A percentile compares a stretch with the other conserved stretches of the same genome.
Conservation (phyloP, 1,140 invertebrate species). For the Drosophila nannoptera region DNA sequence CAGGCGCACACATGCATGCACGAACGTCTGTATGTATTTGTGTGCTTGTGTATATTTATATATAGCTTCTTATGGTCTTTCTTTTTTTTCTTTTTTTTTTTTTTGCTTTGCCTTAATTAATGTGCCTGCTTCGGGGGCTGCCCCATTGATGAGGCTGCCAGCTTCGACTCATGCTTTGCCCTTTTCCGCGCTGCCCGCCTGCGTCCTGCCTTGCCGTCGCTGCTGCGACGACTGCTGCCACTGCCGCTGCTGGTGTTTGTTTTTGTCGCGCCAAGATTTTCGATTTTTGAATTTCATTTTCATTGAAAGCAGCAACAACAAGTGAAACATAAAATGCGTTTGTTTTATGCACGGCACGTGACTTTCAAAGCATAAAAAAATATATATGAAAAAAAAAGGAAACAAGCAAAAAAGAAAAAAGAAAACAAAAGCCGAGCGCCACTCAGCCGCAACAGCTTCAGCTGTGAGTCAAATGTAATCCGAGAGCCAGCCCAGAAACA, state of each 20-base stretch:
- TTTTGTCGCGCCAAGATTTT: slow-evolving; percentile 59
- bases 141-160: slow-evolving; percentile 65
- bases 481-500: slow-evolving; percentile 37
- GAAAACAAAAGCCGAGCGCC: slow-evolving; percentile 53
- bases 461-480: slow-evolving; percentile 46
- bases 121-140: slow-evolving; percentile 57
- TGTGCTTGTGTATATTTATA: slow-evolving; percentile 20
- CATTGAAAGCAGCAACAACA: slow-evolving; percentile 55
- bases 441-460: slow-evolving; percentile 57
- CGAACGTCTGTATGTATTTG: not conserved
- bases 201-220: not conserved
- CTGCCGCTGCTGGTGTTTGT: slow-evolving; percentile 5
- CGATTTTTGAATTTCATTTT: slow-evolving; percentile 71
- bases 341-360: slow-evolving; percentile 72
- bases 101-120: slow-evolving; percentile 67
- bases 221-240: slow-evolving; percentile 8
- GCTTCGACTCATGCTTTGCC: slow-evolving; percentile 12
- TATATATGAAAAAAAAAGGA: not conserved
- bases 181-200: not conserved
- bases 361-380: slow-evolving; percentile 59
- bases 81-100: slow-evolving; percentile 41
- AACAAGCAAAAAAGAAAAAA: not conserved
- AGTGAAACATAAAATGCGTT: slow-evolving; percentile 60
- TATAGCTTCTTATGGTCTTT: slow-evolving; percentile 37
- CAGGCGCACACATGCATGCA: slow-evolving; percentile 15